Percentiles rank a stretch among this genome's conserved stretches.
phyloP scores from a whole-genome alignment of 2,113 vertebrate species.

The Pao palembangensis region DNA sequence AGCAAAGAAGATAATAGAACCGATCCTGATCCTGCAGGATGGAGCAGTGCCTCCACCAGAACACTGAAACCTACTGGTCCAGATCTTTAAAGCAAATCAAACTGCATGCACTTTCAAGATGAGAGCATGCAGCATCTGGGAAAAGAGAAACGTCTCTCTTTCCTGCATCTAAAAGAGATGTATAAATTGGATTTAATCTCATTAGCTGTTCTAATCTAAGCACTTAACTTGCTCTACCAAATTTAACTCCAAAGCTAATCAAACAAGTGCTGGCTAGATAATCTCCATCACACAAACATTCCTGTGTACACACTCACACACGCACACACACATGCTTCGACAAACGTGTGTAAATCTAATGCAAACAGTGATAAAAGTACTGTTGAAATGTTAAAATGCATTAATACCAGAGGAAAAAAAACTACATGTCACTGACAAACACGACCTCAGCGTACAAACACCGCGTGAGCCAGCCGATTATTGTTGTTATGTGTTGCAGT shows the following conservation, averaged over 20 bases:
- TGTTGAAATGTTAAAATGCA: background rate
- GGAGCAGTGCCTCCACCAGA: background rate
- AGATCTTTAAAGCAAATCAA: background rate
- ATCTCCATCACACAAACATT: slow-evolving; percentile 35
- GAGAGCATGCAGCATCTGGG: background rate
- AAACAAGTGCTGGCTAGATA: slow-evolving; percentile 37
- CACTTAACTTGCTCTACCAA: slow-evolving; percentile 31
- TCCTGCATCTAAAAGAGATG: background rate
- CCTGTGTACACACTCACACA: background rate
- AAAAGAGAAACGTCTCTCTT: background rate
- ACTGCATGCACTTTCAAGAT: too few relatives aligned
- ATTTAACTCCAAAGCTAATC: slow-evolving; percentile 69
- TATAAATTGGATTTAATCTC: background rate
- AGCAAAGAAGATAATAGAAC: slow-evolving; percentile 18
- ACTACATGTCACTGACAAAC: background rate
- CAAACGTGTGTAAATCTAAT: background rate
- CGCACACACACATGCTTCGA: background rate
- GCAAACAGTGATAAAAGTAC: background rate
- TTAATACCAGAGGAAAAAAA: background rate
- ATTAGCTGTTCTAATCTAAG: slow-evolving; percentile 27
- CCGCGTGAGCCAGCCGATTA: slow-evolving; percentile 46
- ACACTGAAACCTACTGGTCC: background rate
- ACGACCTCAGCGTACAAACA: slow-evolving; percentile 49
- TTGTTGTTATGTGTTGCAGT: slow-evolving; percentile 20
- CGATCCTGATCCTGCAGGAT: background rate